Percentiles rank a stretch among this genome's conserved stretches.
phyloP scores from a whole-genome alignment of 2,797 vertebrate genomes.

The Protonibea diacanthus region DNA sequence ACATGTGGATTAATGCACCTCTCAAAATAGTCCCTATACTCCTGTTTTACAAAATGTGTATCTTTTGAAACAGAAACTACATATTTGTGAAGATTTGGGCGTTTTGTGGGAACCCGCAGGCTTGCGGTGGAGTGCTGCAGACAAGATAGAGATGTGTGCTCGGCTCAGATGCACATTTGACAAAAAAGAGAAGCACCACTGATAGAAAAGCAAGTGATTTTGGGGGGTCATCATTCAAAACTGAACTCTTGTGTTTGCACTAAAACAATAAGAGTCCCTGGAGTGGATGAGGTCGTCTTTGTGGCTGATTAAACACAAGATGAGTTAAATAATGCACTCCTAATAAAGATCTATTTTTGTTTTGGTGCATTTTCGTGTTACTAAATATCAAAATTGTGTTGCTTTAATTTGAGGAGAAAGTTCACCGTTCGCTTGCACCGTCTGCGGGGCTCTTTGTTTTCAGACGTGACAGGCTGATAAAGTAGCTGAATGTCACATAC shows the following conservation, averaged over 20 bases:
- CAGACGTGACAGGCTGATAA: constrained; percentile 24
- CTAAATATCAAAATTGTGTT: background rate
- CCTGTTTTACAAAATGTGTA: too few relatives aligned
- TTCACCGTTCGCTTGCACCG: background rate
- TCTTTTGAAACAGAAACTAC: background rate
- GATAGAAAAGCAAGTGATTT: background rate
- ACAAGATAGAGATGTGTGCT: background rate
- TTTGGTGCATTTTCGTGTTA: background rate
- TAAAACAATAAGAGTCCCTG: background rate
- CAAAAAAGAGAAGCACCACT: background rate
- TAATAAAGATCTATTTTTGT: background rate
- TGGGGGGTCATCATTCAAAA: background rate
- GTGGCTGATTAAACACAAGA: background rate
- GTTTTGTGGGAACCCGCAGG: background rate
- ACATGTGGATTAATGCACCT: background rate
- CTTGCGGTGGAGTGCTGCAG: background rate
- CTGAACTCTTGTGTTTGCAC: background rate
- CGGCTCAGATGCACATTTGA: background rate
- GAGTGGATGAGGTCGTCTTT: background rate
- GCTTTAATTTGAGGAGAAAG: background rate
- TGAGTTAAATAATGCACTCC: background rate
- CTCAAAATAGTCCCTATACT: background rate
- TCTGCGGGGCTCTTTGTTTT: constrained; percentile 21
- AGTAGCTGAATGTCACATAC: background rate
- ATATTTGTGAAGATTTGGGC: background rate